phyloP scores from a whole-genome alignment of 2,888 invertebrate species.

The Cosmorhoe ocellata region DNA sequence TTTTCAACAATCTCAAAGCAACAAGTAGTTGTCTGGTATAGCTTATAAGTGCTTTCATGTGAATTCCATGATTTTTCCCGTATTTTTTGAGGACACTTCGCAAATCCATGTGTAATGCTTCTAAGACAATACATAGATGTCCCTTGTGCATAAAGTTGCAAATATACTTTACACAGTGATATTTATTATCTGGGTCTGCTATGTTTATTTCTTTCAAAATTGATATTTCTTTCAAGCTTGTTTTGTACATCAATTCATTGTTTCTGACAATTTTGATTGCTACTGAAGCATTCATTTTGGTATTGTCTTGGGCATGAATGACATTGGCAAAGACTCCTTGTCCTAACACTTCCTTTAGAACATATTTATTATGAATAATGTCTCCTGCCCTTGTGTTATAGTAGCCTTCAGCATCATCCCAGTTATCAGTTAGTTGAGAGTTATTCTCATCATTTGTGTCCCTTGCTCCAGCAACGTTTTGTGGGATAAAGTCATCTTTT shows the following conservation, averaged over 20 bases:
- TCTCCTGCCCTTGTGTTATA: constrained; percentile 97
- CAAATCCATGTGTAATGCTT: constrained; percentile 96
- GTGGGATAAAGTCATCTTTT: constrained; percentile 91
- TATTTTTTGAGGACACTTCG: constrained; percentile 97
- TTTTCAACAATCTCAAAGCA: constrained; percentile 95
- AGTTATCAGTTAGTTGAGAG: constrained; percentile 96
- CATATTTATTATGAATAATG: constrained; percentile 90
- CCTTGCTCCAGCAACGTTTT: constrained; percentile 59
- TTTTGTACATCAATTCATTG: constrained; percentile 99
- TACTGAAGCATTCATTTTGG: constrained; percentile 91
- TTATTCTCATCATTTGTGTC: constrained; percentile 81
- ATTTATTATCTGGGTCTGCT: constrained; percentile 97
- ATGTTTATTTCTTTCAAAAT: constrained; percentile 95
- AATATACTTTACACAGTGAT: constrained; percentile 94
- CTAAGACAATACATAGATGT: constrained; percentile 98
- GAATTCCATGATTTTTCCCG: constrained; percentile 96
- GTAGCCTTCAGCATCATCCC: constrained; percentile 99
- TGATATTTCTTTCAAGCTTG: constrained; percentile 97
- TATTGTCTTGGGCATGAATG: constrained; percentile 94
- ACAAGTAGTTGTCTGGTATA: constrained; percentile 97
- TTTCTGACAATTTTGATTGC: constrained; percentile 99
- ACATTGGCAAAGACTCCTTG: constrained; percentile 99
- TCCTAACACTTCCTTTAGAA: constrained; percentile 97
- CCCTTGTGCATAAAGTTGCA: constrained; percentile 98
- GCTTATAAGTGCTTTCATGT: constrained; percentile 97